These are phyloP conservation scores for Chiloscyllium punctatum DNA, from an alignment of 2,797 vertebrate species.

Conservation along the genomic window DNA sequence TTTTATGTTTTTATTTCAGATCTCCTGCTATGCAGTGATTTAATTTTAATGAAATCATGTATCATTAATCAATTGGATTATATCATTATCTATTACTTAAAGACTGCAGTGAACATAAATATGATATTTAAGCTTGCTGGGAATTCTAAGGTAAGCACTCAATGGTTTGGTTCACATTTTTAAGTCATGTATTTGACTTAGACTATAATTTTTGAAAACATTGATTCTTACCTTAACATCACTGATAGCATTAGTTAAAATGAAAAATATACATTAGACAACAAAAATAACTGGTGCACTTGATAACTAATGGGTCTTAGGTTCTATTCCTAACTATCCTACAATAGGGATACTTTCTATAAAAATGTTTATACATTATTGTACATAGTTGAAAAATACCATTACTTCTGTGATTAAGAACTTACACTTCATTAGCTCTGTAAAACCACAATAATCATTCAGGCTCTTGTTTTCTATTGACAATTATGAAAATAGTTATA, in stretches of 20 bases:
- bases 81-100: background rate
- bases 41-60: too few relatives aligned
- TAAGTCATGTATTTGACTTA: background rate
- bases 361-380: background rate
- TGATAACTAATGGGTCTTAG: background rate
- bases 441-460: background rate
- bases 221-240: slow-evolving; percentile 30
- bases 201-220: background rate
- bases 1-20: too few relatives aligned
- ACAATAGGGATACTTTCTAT: background rate
- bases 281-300: background rate
- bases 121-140: background rate
- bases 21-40: too few relatives aligned
- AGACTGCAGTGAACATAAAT: background rate
- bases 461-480: background rate
- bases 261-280: slow-evolving; percentile 5
- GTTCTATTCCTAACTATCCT: background rate
- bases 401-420: slow-evolving; percentile 6
- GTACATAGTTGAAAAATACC: background rate
- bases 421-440: background rate
- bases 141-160: background rate
- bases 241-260: slow-evolving; percentile 18
- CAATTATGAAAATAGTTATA: background rate
- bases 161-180: background rate
- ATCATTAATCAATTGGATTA: background rate